Evolutionary conservation across 2,888 invertebrate genomes (phyloP).

Genomic region (Saturnia pavonia): DNA sequence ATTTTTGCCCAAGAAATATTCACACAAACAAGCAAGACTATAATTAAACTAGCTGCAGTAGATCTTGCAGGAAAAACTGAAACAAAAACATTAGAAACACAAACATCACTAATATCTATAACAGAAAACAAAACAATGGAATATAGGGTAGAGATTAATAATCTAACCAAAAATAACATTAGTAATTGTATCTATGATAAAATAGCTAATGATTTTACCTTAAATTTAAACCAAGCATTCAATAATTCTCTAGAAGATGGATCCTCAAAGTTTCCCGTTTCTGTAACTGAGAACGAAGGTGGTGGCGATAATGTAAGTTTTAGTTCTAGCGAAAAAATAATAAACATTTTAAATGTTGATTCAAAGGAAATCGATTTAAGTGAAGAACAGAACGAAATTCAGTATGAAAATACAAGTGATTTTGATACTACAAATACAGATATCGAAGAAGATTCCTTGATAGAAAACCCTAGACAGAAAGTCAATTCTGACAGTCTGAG

Average conservation of each 20-base stretch:
- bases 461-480: constrained; percentile 38
- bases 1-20: constrained; percentile 61
- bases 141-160: constrained; percentile 50
- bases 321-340: constrained; percentile 40
- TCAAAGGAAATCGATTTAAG: constrained; percentile 39
- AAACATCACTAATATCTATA: constrained; percentile 68
- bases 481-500: constrained; percentile 35
- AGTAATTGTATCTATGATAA: neutral
- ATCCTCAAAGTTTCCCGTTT: constrained; percentile 49
- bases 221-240: constrained; percentile 13
- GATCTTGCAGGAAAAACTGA: constrained; percentile 39
- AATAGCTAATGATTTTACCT: neutral
- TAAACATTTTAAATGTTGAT: constrained; percentile 42
- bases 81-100: constrained; percentile 60
- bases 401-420: constrained; percentile 43
- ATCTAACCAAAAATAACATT: constrained; percentile 5
- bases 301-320: constrained; percentile 35
- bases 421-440: constrained; percentile 49
- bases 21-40: constrained; percentile 83
- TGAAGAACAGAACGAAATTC: constrained; percentile 36
- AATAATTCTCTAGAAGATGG: constrained; percentile 44
- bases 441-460: constrained; percentile 68
- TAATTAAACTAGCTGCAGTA: constrained; percentile 71
- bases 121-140: constrained; percentile 58
- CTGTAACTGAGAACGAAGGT: constrained; percentile 43